phyloP scores from a whole-genome alignment of 2,797 vertebrate genomes.

The Rhyacichthys aspro region DNA sequence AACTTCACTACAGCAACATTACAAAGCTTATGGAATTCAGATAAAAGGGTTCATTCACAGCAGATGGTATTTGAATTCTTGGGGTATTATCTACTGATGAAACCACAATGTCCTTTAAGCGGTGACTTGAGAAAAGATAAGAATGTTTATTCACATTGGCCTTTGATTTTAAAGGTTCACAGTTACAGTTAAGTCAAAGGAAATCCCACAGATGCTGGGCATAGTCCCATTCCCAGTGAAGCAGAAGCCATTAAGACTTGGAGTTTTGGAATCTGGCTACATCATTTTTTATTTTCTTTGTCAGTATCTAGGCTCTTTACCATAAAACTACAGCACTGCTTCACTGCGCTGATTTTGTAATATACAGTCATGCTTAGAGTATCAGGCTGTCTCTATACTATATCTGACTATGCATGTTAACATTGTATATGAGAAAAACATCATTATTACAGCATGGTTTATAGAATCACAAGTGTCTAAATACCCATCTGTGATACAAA shows the following conservation, averaged over 20 bases:
- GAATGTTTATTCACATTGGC: too few relatives aligned
- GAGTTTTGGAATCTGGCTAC: slow-evolving; percentile 41
- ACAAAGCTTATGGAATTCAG: background rate
- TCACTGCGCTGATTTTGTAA: slow-evolving; percentile 26
- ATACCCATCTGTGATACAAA: too few relatives aligned
- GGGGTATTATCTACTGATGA: background rate
- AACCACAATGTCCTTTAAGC: too few relatives aligned
- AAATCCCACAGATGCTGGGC: slow-evolving; percentile 51
- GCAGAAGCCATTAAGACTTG: slow-evolving; percentile 27
- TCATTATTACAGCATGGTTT: background rate
- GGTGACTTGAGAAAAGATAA: too few relatives aligned
- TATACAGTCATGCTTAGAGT: slow-evolving; percentile 2
- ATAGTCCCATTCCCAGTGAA: background rate
- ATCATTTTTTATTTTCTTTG: slow-evolving; percentile 42
- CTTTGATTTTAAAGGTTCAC: background rate
- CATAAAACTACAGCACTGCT: slow-evolving; percentile 39
- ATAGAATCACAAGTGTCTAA: slow-evolving; percentile 1
- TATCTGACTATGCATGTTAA: slow-evolving; percentile 27
- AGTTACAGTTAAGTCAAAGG: slow-evolving; percentile 26
- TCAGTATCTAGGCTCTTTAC: slow-evolving; percentile 51
- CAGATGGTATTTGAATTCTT: slow-evolving; percentile 9
- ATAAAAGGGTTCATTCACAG: too few relatives aligned
- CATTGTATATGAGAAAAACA: slow-evolving; percentile 14
- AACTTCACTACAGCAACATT: background rate
- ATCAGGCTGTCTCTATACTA: slow-evolving; percentile 1